Evolutionary conservation across 2,797 vertebrate genomes (phyloP).

Genomic region (Cichlasoma orientale): DNA sequence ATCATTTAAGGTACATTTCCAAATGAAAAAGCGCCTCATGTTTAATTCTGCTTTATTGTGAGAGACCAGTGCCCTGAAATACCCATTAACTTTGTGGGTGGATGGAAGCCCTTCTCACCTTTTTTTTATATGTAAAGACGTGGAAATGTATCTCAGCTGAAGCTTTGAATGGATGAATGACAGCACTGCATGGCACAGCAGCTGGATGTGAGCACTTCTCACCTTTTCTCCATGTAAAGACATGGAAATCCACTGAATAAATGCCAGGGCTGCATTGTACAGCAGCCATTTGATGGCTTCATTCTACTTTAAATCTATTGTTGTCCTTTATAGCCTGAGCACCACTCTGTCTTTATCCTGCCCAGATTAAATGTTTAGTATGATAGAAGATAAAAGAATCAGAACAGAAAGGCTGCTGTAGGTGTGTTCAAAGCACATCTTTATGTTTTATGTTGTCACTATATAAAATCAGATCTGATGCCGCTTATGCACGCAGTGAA

Average conservation of each 20-base stretch:
- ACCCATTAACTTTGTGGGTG: constrained; percentile 58
- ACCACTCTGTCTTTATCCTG: constrained; percentile 34
- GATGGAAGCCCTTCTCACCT: constrained; percentile 61
- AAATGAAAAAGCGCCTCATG: constrained; percentile 66
- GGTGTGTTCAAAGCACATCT: constrained; percentile 13
- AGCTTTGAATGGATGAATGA: constrained; percentile 51
- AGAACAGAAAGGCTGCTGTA: neutral
- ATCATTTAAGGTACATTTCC: constrained; percentile 66
- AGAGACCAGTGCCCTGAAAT: constrained; percentile 44
- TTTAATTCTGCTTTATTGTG: constrained; percentile 57
- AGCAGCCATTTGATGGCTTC: constrained; percentile 42
- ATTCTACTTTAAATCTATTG: constrained; percentile 57
- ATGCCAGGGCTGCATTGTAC: constrained; percentile 36
- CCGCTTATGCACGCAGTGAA: neutral
- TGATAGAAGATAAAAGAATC: neutral
- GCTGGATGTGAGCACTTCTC: constrained; percentile 44
- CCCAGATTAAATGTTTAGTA: constrained; percentile 3
- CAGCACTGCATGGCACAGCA: constrained; percentile 30
- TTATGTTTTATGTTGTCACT: neutral
- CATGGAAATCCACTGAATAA: constrained; percentile 72
- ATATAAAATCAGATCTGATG: constrained; percentile 22
- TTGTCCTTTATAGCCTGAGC: constrained; percentile 57
- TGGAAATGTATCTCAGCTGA: constrained; percentile 68
- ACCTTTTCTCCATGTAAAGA: constrained; percentile 62
- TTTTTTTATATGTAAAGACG: constrained; percentile 66